Conservation (phyloP, 2,113 vertebrate species). For the Morphnarchus princeps region DNA sequence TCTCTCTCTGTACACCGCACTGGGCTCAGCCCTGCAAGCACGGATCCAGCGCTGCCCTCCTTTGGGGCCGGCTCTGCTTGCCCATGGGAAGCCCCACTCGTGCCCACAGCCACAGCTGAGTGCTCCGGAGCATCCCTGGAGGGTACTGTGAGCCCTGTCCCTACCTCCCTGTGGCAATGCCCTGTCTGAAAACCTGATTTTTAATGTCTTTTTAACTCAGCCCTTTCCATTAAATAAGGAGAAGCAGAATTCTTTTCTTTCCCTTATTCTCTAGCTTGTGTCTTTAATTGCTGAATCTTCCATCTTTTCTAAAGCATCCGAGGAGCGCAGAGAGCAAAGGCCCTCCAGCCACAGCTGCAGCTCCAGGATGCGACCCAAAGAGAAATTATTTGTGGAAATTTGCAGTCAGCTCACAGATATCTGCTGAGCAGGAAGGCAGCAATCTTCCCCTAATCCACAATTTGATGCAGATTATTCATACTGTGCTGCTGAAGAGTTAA, state of each 20-base stretch:
- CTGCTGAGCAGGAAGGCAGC: neutral
- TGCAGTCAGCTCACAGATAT: neutral
- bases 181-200: neutral
- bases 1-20: neutral
- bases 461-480: conserved; percentile 29
- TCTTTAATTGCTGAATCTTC: neutral
- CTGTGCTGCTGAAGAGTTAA: conserved; percentile 28
- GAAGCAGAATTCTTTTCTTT: neutral
- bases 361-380: neutral
- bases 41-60: neutral
- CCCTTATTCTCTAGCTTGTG: neutral
- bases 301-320: neutral
- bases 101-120: neutral
- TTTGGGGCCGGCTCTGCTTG: neutral
- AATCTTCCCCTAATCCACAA: neutral
- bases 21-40: neutral
- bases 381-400: neutral
- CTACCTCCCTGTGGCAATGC: neutral
- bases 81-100: fast-evolving
- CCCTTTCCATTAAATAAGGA: neutral
- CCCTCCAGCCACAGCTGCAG: neutral
- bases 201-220: neutral
- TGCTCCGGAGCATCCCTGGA: neutral
- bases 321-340: neutral
- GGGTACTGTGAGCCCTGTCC: fast-evolving